A percentile compares a stretch with the other conserved stretches of the same genome.
These are phyloP conservation scores for Vesta saturnalis DNA, from an alignment of 2,888 invertebrate genomes.

Conservation along the genomic window DNA sequence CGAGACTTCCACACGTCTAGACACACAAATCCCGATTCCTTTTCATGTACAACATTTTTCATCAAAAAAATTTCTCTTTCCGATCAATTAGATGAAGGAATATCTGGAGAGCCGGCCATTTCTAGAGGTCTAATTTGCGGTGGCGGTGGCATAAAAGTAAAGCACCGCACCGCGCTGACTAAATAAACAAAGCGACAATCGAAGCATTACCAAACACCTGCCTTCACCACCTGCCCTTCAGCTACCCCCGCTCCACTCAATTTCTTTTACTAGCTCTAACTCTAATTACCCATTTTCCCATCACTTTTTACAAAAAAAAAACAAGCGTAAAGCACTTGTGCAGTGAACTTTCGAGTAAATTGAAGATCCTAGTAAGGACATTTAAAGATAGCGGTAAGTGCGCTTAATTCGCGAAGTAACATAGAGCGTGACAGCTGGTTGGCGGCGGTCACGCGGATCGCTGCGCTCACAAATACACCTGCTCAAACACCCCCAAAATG, in stretches of 20 bases:
- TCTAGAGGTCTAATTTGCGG: too few species aligned
- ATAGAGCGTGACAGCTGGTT: slow-evolving; percentile 56
- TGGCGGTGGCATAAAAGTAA: slow-evolving; percentile 39
- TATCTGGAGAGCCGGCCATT: slow-evolving; percentile 8
- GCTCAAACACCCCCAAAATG: slow-evolving; percentile 54
- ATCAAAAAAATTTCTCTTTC: too few species aligned
- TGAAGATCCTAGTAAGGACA: neutral
- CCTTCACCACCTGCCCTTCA: slow-evolving; percentile 34
- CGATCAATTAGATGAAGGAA: neutral
- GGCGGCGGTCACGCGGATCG: slow-evolving; percentile 58
- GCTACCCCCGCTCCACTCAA: neutral
- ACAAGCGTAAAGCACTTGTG: too few species aligned
- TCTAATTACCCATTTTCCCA: too few species aligned
- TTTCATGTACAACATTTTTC: neutral
- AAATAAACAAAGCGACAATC: slow-evolving; percentile 47
- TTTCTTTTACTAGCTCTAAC: neutral
- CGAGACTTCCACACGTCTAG: slow-evolving; percentile 8
- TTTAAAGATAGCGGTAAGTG: neutral
- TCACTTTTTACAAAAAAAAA: too few species aligned
- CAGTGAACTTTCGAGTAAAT: neutral
- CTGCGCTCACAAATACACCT: slow-evolving; percentile 60
- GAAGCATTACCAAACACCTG: slow-evolving; percentile 50
- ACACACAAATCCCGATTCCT: neutral
- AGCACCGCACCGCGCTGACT: slow-evolving; percentile 48
- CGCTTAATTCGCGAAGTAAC: neutral